Evolutionary conservation across 2,113 vertebrate species (phyloP).

Genomic region (Puffinus mauretanicus): DNA sequence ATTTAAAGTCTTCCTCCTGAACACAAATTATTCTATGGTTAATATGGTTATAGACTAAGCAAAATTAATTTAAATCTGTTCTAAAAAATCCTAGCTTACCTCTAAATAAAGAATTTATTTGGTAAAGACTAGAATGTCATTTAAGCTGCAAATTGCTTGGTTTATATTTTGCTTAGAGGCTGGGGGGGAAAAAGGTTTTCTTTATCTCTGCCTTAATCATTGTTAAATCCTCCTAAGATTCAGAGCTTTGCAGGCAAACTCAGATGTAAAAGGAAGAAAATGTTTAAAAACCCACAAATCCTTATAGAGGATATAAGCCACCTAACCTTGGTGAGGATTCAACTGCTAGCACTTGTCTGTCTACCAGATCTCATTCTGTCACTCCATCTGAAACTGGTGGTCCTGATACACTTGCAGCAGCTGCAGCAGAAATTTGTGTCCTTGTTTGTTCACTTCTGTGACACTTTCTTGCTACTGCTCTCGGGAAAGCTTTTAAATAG

Average conservation of each 20-base stretch:
- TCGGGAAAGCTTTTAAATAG: not conserved
- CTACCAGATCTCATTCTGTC: not conserved
- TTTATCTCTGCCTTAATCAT: slow-evolving; percentile 18
- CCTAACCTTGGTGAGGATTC: not conserved
- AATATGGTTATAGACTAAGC: not conserved
- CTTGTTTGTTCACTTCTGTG: not conserved
- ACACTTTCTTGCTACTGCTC: not conserved
- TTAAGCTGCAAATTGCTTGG: slow-evolving; percentile 16
- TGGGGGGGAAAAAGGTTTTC: not conserved
- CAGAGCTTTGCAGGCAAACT: not conserved
- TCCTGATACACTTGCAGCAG: not conserved
- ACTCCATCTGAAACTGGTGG: not conserved
- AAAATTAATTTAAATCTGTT: not conserved
- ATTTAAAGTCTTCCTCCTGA: not conserved
- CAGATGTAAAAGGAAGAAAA: not conserved
- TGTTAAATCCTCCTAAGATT: slow-evolving; percentile 12
- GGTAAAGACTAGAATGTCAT: not conserved
- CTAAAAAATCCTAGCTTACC: not conserved
- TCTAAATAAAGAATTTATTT: not conserved
- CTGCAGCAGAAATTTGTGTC: not conserved
- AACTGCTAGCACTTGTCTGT: not conserved
- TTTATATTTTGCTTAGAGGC: not conserved
- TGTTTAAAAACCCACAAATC: not conserved
- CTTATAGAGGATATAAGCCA: not conserved
- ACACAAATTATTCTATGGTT: not conserved